Conservation (phyloP, 1,140 invertebrate species). For the Diabrotica virgifera region DNA sequence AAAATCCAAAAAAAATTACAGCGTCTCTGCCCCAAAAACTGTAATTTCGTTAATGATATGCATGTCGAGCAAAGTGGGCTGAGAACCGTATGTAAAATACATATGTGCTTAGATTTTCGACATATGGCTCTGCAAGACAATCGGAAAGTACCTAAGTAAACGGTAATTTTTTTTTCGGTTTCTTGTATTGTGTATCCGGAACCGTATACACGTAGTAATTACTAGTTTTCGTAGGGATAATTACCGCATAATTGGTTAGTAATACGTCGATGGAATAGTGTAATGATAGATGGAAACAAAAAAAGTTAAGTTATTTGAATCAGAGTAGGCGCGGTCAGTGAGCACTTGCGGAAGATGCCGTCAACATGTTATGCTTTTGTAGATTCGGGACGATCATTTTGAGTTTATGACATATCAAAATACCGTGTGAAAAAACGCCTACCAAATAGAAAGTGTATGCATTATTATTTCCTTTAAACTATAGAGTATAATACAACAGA, state of each 20-base stretch:
- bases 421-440: no score
- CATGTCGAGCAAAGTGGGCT: slow-evolving; percentile 21
- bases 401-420: no score
- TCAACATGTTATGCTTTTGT: not conserved
- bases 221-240: slow-evolving; percentile 8
- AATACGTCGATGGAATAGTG: slow-evolving; percentile 4
- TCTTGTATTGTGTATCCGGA: not conserved
- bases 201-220: slow-evolving; percentile 8
- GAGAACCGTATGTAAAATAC: slow-evolving; percentile 16
- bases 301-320: slow-evolving; percentile 13
- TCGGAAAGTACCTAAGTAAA: not conserved
- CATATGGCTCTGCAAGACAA: slow-evolving; percentile 17
- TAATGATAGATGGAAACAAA: slow-evolving; percentile 9
- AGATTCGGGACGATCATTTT: not conserved
- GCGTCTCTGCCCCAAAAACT: slow-evolving; percentile 1
- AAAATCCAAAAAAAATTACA: slow-evolving; percentile 21
- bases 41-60: slow-evolving; percentile 24
- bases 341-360: not conserved
- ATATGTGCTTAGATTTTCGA: slow-evolving; percentile 23
- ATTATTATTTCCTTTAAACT: no score
- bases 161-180: not conserved
- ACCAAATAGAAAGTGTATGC: no score
- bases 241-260: slow-evolving; percentile 8
- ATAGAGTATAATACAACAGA: no score
- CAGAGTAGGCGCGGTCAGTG: slow-evolving; percentile 2